These are phyloP conservation scores for Masticophis lateralis DNA, from an alignment of 2,797 vertebrate genomes.

Conservation along the genomic window DNA sequence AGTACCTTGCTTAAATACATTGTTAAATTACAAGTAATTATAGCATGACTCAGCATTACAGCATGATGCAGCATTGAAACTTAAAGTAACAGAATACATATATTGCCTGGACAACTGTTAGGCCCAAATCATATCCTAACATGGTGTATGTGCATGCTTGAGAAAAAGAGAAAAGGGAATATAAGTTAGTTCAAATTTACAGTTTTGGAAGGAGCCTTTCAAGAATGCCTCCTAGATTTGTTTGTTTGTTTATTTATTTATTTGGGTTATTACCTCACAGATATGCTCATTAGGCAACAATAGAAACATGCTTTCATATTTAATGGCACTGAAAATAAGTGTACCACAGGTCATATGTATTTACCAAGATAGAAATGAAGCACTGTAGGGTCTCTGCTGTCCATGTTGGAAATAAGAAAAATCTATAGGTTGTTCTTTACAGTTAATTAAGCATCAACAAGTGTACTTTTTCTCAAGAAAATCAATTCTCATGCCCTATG, in stretches of 20 bases:
- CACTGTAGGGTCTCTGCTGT: slow-evolving; percentile 45
- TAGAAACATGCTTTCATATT: slow-evolving; percentile 56
- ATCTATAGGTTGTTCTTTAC: slow-evolving; percentile 71
- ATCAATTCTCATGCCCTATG: slow-evolving; percentile 31
- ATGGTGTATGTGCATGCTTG: neutral
- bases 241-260: neutral
- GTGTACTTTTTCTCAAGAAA: slow-evolving; percentile 27
- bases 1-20: no score
- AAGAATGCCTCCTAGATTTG: slow-evolving; percentile 34
- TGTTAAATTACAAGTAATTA: no score
- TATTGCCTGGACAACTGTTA: no score
- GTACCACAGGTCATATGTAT: slow-evolving; percentile 64
- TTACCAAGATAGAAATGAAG: slow-evolving; percentile 57
- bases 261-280: slow-evolving; percentile 76
- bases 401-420: slow-evolving; percentile 59
- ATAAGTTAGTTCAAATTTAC: slow-evolving; percentile 5
- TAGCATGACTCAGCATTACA: no score
- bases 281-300: slow-evolving; percentile 75
- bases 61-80: no score
- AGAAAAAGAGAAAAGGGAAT: neutral
- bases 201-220: slow-evolving; percentile 32
- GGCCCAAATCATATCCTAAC: no score
- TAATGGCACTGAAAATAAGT: slow-evolving; percentile 58
- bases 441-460: slow-evolving; percentile 71
- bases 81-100: no score